These are phyloP conservation scores for Agapornis canus DNA, from an alignment of 2,797 vertebrate genomes.

Conservation along the genomic window DNA sequence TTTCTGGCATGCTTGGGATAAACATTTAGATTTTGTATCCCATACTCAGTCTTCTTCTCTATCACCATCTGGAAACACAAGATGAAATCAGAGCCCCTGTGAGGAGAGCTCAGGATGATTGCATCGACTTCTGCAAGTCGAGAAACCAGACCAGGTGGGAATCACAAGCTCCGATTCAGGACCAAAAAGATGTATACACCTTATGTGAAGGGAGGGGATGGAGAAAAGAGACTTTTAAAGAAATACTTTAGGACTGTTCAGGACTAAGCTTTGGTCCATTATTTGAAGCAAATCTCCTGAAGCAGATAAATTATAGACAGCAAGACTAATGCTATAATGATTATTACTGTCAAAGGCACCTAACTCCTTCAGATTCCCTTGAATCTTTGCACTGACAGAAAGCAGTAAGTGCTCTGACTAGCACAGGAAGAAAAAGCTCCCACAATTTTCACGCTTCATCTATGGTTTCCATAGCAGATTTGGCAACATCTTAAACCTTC, in stretches of 20 bases:
- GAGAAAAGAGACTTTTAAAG: not conserved
- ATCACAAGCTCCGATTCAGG: not conserved
- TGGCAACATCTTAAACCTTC: conserved; percentile 36
- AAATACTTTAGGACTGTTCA: not conserved
- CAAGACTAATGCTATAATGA: not conserved
- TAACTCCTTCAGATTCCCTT: not conserved
- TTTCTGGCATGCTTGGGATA: not conserved
- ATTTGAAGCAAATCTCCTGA: not conserved
- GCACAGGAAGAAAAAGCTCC: conserved; percentile 1
- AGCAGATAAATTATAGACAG: not conserved
- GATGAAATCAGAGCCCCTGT: not conserved
- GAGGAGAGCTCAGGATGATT: not conserved
- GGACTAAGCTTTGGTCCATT: not conserved
- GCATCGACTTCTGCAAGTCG: accelerated
- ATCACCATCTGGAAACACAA: not conserved
- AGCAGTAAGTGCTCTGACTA: not conserved
- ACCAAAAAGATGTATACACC: not conserved
- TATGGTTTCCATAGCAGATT: conserved; percentile 42
- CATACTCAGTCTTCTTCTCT: not conserved
- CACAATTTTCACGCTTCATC: conserved; percentile 7
- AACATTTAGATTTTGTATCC: not conserved
- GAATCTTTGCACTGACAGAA: not conserved
- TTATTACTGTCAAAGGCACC: not conserved
- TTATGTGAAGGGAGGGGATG: not conserved
- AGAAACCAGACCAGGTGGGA: not conserved